Evolutionary conservation across 2,888 invertebrate species (phyloP), one percentile per base, ranked within the genome.

Genomic region (Tetanocera ferruginea): DNA sequence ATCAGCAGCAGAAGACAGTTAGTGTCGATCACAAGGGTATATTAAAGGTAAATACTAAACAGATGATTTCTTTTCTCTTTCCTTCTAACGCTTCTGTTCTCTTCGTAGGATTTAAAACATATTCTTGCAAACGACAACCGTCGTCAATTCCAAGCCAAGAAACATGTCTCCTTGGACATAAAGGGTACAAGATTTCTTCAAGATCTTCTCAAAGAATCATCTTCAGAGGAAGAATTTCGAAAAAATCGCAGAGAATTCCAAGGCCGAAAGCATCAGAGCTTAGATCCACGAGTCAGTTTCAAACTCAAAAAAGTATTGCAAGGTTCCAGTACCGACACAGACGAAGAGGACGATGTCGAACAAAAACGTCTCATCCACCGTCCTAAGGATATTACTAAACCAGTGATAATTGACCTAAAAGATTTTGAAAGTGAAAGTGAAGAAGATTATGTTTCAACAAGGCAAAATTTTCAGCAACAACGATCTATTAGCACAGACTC

Each of bases 401-500:
- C 90, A 74, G 83, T 90, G 43, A 88, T 90, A 78, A 90, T 90
- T 81, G 90, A 90, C 81, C 85, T 90, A 28, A 90, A 90, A 81
- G 89, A 89, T 83, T 82, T 88, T 62, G 90, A 89, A 78, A 89
- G 89, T 76, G 90, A 88, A 78, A 89, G 89, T 73, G 90, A 89
- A 76, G 90, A 89, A 70, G 92, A 92, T 77, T 92, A 92, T 83
- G 90, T 91, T 81, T 90, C 91, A 49, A 92, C 92, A 19, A 89
- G 93, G 28, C 92, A 92, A 77, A 92, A 91, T 85, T 93, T 93
- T 85, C 93, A 93, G 85, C 92, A 93, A 83, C 90, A 92, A 80
- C 91, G 92, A 76, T 92, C 93, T 83, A 91, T 92, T 80, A 93
- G 93, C 87, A 89, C 92, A 84, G 93, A 93, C 81, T 93, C 92